Evolutionary conservation across 2,888 invertebrate species (phyloP).

Genomic region (Melanargia galathea): DNA sequence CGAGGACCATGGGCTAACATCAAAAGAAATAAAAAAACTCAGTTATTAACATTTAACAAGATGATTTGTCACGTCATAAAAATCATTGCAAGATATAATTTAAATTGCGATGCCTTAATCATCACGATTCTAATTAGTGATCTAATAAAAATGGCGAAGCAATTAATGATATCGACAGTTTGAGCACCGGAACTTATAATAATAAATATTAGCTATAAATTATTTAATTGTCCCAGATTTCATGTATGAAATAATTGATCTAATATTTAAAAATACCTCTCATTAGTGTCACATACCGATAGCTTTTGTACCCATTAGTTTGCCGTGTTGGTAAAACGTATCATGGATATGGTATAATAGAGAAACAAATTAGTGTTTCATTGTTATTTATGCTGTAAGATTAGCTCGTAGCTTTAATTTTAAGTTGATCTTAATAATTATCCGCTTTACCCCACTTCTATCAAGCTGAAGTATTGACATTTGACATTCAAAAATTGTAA

Average conservation of each 20-base stretch:
- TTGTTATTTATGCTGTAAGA: no score
- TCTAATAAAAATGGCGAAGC: background rate
- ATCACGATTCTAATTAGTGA: conserved; percentile 1
- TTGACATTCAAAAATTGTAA: no score
- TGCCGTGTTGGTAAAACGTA: no score
- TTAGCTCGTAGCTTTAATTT: no score
- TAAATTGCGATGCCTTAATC: background rate
- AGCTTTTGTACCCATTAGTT: conserved; percentile 6
- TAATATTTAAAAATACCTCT: conserved; percentile 7
- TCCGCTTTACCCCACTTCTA: no score
- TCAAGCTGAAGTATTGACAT: no score
- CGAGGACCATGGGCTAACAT: background rate
- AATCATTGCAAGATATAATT: conserved; percentile 2
- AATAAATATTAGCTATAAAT: conserved; percentile 12
- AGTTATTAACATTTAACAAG: conserved; percentile 2
- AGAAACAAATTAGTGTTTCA: no score
- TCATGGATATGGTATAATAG: no score
- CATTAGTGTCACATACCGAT: background rate
- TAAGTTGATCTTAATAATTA: no score
- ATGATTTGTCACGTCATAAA: conserved; percentile 1
- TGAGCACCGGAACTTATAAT: conserved; percentile 18
- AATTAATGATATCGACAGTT: conserved; percentile 18
- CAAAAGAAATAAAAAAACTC: background rate
- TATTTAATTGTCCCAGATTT: conserved; percentile 17
- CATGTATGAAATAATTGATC: conserved; percentile 21